phyloP scores from a whole-genome alignment of 2,113 vertebrate species.

The Zosterops lateralis region DNA sequence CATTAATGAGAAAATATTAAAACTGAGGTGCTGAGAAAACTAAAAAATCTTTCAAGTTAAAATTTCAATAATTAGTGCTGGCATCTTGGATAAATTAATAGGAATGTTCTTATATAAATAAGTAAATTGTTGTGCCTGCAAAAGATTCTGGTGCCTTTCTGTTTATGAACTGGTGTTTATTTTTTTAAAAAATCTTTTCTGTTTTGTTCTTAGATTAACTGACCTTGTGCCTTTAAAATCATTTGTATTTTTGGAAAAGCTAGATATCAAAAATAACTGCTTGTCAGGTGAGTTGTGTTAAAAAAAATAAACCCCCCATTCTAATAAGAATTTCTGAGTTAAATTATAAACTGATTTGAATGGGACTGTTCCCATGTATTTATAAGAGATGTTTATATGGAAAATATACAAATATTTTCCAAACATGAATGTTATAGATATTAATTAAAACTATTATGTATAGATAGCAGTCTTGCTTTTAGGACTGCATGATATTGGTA shows the following conservation, averaged over 20 bases:
- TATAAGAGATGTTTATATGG: neutral
- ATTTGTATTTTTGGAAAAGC: slow-evolving; percentile 80
- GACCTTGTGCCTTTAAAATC: slow-evolving; percentile 80
- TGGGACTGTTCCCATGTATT: neutral
- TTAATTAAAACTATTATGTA: neutral
- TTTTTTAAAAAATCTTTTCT: neutral
- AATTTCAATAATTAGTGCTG: neutral
- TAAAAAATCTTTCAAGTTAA: neutral
- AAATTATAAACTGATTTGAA: neutral
- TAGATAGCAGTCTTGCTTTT: neutral
- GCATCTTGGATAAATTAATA: slow-evolving; percentile 9
- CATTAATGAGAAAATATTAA: neutral
- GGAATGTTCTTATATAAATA: neutral
- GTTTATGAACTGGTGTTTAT: neutral
- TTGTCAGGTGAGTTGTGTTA: slow-evolving; percentile 82
- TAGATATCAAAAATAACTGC: slow-evolving; percentile 87
- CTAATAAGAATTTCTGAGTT: neutral
- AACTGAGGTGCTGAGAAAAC: neutral
- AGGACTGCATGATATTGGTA: neutral
- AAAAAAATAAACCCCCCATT: neutral
- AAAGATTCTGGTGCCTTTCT: neutral
- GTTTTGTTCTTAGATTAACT: slow-evolving; percentile 78
- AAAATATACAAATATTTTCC: neutral
- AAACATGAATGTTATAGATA: neutral
- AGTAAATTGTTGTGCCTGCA: neutral